Conservation (phyloP, 2,797 vertebrate genomes). For the Erpetoichthys calabaricus region DNA sequence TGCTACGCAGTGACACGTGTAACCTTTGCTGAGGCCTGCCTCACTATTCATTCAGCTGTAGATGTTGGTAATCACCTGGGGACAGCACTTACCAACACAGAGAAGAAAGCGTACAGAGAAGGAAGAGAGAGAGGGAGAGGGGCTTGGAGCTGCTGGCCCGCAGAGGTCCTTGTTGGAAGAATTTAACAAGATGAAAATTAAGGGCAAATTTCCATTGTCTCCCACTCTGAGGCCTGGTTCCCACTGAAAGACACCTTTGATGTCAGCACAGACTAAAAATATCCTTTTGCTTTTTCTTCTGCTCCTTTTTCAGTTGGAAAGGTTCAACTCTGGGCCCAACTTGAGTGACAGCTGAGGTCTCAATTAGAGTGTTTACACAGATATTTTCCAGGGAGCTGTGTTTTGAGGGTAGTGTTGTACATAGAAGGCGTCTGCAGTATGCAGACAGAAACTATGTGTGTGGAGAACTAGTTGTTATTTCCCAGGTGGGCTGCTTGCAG, state of each 20-base stretch:
- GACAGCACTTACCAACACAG: constrained; percentile 22
- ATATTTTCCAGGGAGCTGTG: constrained; percentile 21
- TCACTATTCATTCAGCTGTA: constrained; percentile 26
- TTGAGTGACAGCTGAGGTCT: constrained; percentile 40
- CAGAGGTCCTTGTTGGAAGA: constrained; percentile 32
- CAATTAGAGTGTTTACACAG: constrained; percentile 45
- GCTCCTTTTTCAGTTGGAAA: constrained; percentile 25
- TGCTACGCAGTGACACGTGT: constrained; percentile 14
- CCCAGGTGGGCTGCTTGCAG: no score
- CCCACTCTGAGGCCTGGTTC: constrained; percentile 24
- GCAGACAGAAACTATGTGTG: no score
- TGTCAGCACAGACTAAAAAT: constrained; percentile 45
- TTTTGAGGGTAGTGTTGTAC: no score
- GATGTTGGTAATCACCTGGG: constrained; percentile 22
- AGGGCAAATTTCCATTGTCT: constrained; percentile 34
- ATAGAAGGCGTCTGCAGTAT: no score
- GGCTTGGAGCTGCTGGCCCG: constrained; percentile 30
- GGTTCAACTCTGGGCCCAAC: constrained; percentile 31
- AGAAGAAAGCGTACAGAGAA: constrained; percentile 13
- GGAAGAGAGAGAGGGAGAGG: constrained; percentile 12
- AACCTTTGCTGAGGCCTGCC: constrained; percentile 17
- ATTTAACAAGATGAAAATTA: constrained; percentile 48
- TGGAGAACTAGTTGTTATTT: no score
- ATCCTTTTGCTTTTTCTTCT: constrained; percentile 28
- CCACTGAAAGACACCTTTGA: constrained; percentile 39